phyloP scores from a whole-genome alignment of 2,888 invertebrate species.

The Sphecodes monilicornis region DNA sequence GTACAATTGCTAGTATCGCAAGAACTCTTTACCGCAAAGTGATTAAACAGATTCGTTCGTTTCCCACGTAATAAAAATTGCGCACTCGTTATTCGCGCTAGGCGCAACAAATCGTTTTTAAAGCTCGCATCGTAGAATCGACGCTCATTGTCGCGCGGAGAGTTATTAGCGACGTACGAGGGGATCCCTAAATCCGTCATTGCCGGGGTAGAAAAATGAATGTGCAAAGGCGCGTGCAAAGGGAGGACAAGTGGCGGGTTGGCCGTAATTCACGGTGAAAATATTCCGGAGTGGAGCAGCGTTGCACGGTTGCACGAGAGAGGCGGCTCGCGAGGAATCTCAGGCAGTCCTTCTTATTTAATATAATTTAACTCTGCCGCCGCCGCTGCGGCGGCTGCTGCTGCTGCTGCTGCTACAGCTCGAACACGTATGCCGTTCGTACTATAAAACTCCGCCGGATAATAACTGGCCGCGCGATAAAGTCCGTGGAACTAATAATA shows the following conservation, averaged over 20 bases:
- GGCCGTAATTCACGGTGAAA: conserved; percentile 27
- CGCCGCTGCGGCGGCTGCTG: neutral
- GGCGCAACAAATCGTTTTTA: neutral
- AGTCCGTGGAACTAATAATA: conserved; percentile 62
- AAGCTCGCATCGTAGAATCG: neutral
- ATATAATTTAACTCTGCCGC: neutral
- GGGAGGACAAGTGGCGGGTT: neutral
- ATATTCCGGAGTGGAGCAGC: neutral
- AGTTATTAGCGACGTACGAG: neutral
- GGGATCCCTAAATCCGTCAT: neutral
- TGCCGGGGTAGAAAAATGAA: neutral
- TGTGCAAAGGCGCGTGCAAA: neutral
- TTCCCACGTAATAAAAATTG: neutral
- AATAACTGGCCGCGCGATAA: conserved; percentile 62
- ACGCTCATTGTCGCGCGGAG: neutral
- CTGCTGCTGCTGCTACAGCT: neutral
- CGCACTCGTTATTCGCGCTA: neutral
- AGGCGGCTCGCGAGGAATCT: conserved; percentile 10
- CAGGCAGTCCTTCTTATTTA: neutral
- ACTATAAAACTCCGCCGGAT: conserved; percentile 53
- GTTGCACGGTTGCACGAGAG: neutral
- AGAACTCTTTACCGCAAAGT: neutral
- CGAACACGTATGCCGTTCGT: conserved; percentile 1
- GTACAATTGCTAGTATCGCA: neutral
- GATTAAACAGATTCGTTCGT: neutral